Conservation (phyloP, 2,797 vertebrate genomes). For the Sebastes jordani region DNA sequence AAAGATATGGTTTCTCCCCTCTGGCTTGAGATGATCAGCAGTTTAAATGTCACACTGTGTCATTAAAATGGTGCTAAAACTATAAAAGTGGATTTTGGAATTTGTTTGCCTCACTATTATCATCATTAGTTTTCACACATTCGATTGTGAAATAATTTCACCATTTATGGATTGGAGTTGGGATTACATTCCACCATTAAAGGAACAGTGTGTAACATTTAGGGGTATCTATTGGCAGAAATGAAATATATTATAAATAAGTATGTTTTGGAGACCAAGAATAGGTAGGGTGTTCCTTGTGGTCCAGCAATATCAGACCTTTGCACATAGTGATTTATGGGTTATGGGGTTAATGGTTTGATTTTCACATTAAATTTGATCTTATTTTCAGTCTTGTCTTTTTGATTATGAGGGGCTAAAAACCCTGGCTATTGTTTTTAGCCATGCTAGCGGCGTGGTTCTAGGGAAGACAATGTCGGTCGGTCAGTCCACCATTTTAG, state of each 20-base stretch:
- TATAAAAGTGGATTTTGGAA: not conserved
- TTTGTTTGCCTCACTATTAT: not conserved
- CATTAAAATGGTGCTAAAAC: constrained; percentile 46
- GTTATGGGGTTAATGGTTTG: not conserved
- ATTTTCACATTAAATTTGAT: not conserved
- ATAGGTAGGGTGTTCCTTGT: not conserved
- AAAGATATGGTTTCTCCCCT: not conserved
- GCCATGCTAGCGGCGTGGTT: no score
- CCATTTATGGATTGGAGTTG: not conserved
- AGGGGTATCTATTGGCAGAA: no score
- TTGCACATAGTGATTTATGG: not conserved
- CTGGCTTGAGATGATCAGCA: not conserved
- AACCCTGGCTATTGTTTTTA: no score
- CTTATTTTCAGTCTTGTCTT: not conserved
- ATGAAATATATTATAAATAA: no score
- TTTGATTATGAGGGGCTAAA: not conserved
- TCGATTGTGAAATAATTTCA: not conserved
- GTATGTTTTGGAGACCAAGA: not conserved
- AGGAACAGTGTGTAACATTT: no score
- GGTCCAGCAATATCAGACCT: not conserved
- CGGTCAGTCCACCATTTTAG: no score
- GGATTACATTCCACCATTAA: not conserved
- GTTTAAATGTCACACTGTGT: constrained; percentile 24
- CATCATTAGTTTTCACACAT: not conserved
- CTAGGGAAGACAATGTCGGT: no score